Evolutionary conservation across 1,140 invertebrate species (phyloP), one percentile per base, ranked within the genome.

Genomic region (Tetragonula clypearis): DNA sequence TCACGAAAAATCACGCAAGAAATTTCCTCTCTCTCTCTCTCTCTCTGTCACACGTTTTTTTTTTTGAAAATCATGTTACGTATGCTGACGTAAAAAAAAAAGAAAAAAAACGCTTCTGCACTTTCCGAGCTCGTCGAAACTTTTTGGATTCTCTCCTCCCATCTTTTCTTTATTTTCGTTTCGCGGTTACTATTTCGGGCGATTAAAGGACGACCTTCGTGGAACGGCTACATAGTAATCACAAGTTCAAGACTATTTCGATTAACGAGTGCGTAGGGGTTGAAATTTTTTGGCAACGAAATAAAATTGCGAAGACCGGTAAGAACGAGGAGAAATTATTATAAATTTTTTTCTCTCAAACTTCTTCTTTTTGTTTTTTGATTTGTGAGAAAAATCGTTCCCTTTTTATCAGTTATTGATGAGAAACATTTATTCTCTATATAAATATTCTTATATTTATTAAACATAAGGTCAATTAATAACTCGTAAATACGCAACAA

Each of bases 51-150:
- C 35, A 23, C 5, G n/a, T n/a, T n/a, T n/a, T n/a, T n/a, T n/a
- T n/a, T n/a, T n/a, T n/a, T n/a, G 2, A 75, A 55, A 58, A 41
- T 66, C 26, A 41, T 14, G 26, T 68, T 68, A 68, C 62, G 21
- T 21, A 21, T 41, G 6, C 26, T 56, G 80, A 82, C 72, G 72
- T 82, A 65, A 66, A 75, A n/a, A n/a, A n/a, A n/a, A n/a, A n/a
- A n/a, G n/a, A n/a, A n/a, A n/a, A n/a, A 82, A 62, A 76, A 30
- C 26, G 49, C 55, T 73, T 19, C 35, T 41, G 19, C 56, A 15
- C 30, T 68, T 35, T 11, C 17, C 14, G 15, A 19, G 15, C n/a
- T 21, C 49, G 72, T 74, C 49, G 17, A n/a, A 21, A 23, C 17
- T 26, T 49, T 76, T 76, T 19, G n/a, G 19, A 35, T 26, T 56